phyloP scores from a whole-genome alignment of 2,888 invertebrate genomes.

The Ophion obscuratus region DNA sequence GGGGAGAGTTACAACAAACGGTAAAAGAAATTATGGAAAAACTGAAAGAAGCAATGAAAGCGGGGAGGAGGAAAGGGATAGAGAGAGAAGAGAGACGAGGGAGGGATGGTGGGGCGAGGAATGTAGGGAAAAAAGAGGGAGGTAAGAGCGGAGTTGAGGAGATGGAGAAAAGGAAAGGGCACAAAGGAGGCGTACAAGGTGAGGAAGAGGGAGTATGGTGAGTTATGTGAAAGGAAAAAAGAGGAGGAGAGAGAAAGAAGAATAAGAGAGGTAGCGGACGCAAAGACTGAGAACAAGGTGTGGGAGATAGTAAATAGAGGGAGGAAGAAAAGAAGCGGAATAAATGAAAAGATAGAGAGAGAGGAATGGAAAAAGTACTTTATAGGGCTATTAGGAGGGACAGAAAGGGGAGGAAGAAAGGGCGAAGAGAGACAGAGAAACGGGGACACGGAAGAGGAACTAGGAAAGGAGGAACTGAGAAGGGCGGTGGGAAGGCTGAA shows the following conservation, averaged over 20 bases:
- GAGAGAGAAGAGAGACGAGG: background rate
- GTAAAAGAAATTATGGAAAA: slow-evolving; percentile 26
- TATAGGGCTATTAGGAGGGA: slow-evolving; percentile 11
- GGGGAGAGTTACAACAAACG: slow-evolving; percentile 33
- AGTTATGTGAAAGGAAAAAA: too few relatives aligned
- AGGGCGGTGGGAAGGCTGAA: slow-evolving; percentile 1
- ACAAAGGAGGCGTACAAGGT: too few relatives aligned
- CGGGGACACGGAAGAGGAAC: background rate
- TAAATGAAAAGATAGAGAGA: background rate
- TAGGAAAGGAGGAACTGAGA: slow-evolving; percentile 4
- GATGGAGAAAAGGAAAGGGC: too few relatives aligned
- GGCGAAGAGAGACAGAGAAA: background rate
- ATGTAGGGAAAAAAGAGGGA: too few relatives aligned
- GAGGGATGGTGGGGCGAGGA: too few relatives aligned
- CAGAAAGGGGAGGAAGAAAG: too few relatives aligned
- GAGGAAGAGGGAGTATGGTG: too few relatives aligned
- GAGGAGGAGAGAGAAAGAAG: too few relatives aligned
- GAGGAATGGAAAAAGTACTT: slow-evolving; percentile 27
- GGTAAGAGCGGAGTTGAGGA: too few relatives aligned
- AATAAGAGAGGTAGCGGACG: slow-evolving; percentile 11
- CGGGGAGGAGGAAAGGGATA: background rate
- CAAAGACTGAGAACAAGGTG: slow-evolving; percentile 1
- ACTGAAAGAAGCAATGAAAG: background rate
- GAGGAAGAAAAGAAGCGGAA: background rate
- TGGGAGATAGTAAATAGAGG: slow-evolving; percentile 27